Percentiles rank a stretch among this genome's conserved stretches.
Evolutionary conservation across 2,113 vertebrate genomes (phyloP).

Genomic region (Syngnathus floridae): DNA sequence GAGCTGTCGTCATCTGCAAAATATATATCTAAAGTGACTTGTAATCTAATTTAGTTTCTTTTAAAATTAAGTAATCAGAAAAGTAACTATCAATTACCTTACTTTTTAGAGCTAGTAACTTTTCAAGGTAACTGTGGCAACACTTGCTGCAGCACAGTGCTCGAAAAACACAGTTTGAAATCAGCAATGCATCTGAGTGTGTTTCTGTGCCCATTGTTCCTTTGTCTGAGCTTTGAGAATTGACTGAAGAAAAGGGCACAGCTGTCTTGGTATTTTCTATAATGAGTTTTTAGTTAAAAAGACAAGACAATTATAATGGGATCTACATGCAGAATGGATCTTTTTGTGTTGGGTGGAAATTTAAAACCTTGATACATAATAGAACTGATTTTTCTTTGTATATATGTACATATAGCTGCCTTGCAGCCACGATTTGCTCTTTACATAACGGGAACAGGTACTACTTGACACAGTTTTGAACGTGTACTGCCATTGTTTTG

Average conservation of each 20-base stretch:
- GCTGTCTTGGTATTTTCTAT: constrained; percentile 63
- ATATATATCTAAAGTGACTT: no score
- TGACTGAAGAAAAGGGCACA: constrained; percentile 61
- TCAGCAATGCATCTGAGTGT: constrained; percentile 40
- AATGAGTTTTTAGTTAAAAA: constrained; percentile 67
- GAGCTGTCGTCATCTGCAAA: no score
- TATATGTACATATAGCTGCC: constrained; percentile 43
- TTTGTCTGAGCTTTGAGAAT: constrained; percentile 56
- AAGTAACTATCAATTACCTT: no score
- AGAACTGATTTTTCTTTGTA: constrained; percentile 40
- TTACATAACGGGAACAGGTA: constrained; percentile 47
- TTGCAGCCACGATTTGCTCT: constrained; percentile 52
- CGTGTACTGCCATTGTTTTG: constrained; percentile 24
- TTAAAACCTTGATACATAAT: constrained; percentile 58
- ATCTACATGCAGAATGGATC: constrained; percentile 34
- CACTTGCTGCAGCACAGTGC: no score
- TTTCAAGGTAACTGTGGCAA: no score
- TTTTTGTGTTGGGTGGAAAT: constrained; percentile 46
- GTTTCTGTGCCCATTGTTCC: constrained; percentile 57
- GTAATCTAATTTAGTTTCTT: no score
- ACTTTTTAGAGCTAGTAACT: no score
- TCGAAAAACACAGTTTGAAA: not conserved
- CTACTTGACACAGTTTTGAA: constrained; percentile 22
- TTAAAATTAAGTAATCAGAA: no score
- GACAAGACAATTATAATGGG: constrained; percentile 64